Evolutionary conservation across 2,888 invertebrate species (phyloP).

Genomic region (Rotaria sp.): DNA sequence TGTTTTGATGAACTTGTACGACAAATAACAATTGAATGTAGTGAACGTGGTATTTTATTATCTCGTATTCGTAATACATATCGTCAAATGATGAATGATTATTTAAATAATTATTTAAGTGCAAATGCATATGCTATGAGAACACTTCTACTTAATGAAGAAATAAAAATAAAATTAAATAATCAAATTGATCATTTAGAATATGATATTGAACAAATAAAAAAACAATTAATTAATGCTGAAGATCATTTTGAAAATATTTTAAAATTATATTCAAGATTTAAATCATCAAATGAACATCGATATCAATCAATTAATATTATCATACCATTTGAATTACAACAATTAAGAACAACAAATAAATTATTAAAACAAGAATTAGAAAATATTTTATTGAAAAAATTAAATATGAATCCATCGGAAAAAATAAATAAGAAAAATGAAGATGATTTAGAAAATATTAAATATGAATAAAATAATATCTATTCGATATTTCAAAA

Average conservation of each 20-base stretch:
- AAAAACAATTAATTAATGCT: neutral
- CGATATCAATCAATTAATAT: neutral
- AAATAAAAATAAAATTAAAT: neutral
- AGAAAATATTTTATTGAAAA: constrained; percentile 6
- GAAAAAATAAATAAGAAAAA: neutral
- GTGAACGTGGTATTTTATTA: constrained; percentile 25
- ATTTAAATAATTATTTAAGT: neutral
- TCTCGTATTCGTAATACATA: neutral
- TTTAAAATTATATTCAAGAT: neutral
- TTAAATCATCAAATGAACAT: neutral
- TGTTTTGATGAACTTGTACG: constrained; percentile 18
- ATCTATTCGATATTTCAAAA: no score
- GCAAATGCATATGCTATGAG: constrained; percentile 14
- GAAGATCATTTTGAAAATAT: constrained; percentile 8
- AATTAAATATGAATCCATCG: neutral
- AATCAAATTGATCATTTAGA: neutral
- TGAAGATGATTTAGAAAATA: neutral
- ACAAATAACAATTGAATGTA: constrained; percentile 16
- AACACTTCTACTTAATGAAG: neutral
- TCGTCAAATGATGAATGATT: neutral
- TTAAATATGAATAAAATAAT: neutral
- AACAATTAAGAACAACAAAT: constrained; percentile 4
- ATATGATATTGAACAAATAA: constrained; percentile 2
- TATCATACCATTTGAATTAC: neutral
- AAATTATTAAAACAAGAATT: neutral